Evolutionary conservation across 2,888 invertebrate genomes (phyloP), one percentile per base, ranked within the genome.

Genomic region (Deilephila porcellus): DNA sequence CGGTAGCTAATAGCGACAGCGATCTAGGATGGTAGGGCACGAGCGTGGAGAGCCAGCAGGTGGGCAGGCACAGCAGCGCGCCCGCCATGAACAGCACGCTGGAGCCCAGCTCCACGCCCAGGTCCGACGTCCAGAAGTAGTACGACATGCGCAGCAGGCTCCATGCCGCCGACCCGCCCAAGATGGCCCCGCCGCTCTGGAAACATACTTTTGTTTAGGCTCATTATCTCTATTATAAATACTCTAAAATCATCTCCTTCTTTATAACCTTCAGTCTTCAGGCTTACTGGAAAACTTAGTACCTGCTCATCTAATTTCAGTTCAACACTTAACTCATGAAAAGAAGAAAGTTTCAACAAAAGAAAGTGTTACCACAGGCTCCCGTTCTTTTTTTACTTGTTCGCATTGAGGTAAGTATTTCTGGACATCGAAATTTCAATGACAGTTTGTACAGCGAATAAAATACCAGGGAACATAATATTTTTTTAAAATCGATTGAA

Each of bases 51-150:
- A 93, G 86, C 93, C 94, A 93, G 83, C 92, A 91, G n/a, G 87
- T 85, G 45, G 94, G 93, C 78, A 94, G 83, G 79, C 94, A 93
- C 34, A 94, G 89, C 76, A 93, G 81, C 1, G 91, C 86, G 17
- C 91, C 93, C 8, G 88, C 87, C 70, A 93, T 77, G 77, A 93
- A 85, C 74, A 90, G 80, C 74, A 90, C 86, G 77, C 86, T 84
- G 11, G 88, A 77, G 25, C 88, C 88, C 71, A 94, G 83, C 81
- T 94, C 93, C 73, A 89, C 86, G 53, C 91, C 92, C 76, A 93
- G 83, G 78, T 94, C 93, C 52, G 93, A 86, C 32, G 90, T 90
- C 94, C 94, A 93, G 86, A 94, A 93, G 82, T 92, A 93, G 79
- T 93, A 93, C 3, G 91, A 93, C 85, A 93, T 90, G 20, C 93